Evolutionary conservation across 1,140 invertebrate genomes (phyloP).

Genomic region (Drosophila varians): DNA sequence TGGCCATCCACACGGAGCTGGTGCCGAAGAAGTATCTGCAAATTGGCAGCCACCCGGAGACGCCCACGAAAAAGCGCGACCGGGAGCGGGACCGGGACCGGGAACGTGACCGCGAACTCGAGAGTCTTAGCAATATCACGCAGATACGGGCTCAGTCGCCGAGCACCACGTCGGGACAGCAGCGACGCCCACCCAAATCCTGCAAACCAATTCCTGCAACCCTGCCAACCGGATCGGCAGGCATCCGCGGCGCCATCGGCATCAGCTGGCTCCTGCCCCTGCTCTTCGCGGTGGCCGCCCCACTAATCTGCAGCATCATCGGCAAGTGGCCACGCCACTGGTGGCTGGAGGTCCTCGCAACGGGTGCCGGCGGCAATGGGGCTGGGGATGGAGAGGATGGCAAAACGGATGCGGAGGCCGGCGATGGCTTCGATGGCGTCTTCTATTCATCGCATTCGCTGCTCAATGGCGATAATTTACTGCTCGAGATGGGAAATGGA

Average conservation of each 20-base stretch:
- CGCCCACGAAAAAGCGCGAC: conserved; percentile 39
- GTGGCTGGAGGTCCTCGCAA: conserved; percentile 73
- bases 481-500: conserved; percentile 65
- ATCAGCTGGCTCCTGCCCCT: conserved; percentile 82
- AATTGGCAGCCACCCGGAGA: conserved; percentile 47
- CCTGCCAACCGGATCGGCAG: conserved; percentile 43
- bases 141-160: conserved; percentile 69
- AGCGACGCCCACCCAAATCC: conserved; percentile 1
- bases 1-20: conserved; percentile 82
- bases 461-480: conserved; percentile 73
- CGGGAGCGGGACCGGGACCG: conserved; percentile 17
- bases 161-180: background rate
- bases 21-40: conserved; percentile 82
- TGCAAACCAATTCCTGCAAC: background rate
- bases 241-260: conserved; percentile 79
- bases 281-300: conserved; percentile 77
- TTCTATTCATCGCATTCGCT: conserved; percentile 65
- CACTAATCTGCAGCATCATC: conserved; percentile 83
- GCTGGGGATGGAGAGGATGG: conserved; percentile 23
- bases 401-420: background rate
- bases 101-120: conserved; percentile 43
- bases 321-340: conserved; percentile 81
- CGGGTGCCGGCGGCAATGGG: background rate
- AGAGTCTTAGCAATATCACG: conserved; percentile 68
- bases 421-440: conserved; percentile 43